These are phyloP conservation scores for Drosophila anceps DNA, from an alignment of 2,888 invertebrate species.

Conservation along the genomic window DNA sequence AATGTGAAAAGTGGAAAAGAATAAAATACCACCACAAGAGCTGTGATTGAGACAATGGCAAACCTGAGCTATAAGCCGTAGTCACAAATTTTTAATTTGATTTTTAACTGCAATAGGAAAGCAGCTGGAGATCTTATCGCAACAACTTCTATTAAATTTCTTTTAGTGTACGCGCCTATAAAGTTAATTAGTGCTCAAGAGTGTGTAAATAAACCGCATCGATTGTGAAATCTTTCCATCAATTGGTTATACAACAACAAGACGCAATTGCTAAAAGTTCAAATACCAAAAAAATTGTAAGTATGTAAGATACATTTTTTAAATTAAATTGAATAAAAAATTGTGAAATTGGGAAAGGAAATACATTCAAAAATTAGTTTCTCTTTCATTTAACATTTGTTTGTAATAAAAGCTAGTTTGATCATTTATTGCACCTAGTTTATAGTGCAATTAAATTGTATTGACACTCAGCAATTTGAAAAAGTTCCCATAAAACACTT, in stretches of 20 bases:
- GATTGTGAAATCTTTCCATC: conserved; percentile 22
- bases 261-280: neutral
- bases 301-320: neutral
- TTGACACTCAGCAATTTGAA: neutral
- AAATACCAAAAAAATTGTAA: conserved; percentile 17
- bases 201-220: neutral
- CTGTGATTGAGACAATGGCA: neutral
- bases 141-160: neutral
- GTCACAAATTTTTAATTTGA: neutral
- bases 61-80: neutral
- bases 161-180: neutral
- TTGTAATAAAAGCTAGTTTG: neutral
- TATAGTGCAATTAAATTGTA: conserved; percentile 3
- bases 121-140: conserved; percentile 21
- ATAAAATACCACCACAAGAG: conserved; percentile 4
- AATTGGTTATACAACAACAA: conserved; percentile 10
- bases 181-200: conserved; percentile 6
- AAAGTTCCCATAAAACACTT: conserved; percentile 3
- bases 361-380: neutral
- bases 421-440: neutral
- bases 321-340: neutral
- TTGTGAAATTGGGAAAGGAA: neutral
- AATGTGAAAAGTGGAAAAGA: conserved; percentile 49
- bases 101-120: conserved; percentile 2
- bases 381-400: neutral